phyloP scores from a whole-genome alignment of 2,888 invertebrate species.

The Trissoscelio sp. region DNA sequence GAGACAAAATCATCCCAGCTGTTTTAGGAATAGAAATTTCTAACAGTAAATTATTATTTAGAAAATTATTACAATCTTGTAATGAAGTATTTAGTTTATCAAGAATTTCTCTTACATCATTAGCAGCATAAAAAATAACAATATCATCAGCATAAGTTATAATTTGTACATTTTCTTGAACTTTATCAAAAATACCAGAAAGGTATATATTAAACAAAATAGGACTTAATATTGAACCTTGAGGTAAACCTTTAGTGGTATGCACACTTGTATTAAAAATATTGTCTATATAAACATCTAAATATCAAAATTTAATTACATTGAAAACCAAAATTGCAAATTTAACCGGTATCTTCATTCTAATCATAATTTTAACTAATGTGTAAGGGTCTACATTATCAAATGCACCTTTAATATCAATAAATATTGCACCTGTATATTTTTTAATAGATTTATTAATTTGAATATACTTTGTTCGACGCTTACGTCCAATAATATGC shows the following conservation, averaged over 20 bases:
- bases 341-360: neutral
- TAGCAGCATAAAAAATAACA: neutral
- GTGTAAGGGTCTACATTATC: neutral
- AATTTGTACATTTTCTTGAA: neutral
- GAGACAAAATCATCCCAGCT: neutral
- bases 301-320: neutral
- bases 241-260: neutral
- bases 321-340: neutral
- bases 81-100: neutral
- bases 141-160: conserved; percentile 3
- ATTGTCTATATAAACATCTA: neutral
- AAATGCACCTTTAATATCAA: conserved; percentile 10
- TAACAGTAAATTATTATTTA: neutral
- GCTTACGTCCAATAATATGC: too few relatives aligned
- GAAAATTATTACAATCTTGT: neutral
- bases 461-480: too few relatives aligned
- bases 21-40: conserved; percentile 1
- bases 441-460: too few relatives aligned
- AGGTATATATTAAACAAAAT: conserved; percentile 1
- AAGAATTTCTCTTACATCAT: neutral
- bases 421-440: neutral
- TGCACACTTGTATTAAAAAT: neutral
- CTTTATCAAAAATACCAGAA: neutral
- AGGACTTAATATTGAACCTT: conserved; percentile 4
- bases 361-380: neutral